phyloP scores from a whole-genome alignment of 2,888 invertebrate genomes.

The Epinotia brunnichana region DNA sequence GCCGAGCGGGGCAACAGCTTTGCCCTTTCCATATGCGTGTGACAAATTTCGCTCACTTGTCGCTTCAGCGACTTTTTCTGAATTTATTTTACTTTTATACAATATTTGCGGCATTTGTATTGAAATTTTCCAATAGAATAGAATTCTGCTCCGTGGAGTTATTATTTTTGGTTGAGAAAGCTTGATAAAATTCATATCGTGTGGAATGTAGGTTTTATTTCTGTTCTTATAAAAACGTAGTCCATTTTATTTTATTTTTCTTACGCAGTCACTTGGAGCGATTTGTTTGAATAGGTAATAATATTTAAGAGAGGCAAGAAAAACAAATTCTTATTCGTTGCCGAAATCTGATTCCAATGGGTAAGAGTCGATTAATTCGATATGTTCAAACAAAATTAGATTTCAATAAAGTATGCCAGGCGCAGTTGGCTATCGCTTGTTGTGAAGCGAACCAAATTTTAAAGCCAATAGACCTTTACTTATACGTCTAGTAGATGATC shows the following conservation, averaged over 20 bases:
- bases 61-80: neutral
- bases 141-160: neutral
- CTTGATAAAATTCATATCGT: neutral
- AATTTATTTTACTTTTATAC: slow-evolving; percentile 2
- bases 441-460: too few species aligned
- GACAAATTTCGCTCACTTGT: neutral
- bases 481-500: too few species aligned
- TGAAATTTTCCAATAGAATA: neutral
- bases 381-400: too few species aligned
- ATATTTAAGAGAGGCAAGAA: neutral
- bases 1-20: neutral
- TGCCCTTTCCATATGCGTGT: neutral
- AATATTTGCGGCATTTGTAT: neutral
- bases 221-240: neutral
- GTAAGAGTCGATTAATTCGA: too few species aligned
- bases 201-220: neutral
- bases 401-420: too few species aligned
- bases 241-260: neutral
- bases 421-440: too few species aligned
- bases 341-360: too few species aligned
- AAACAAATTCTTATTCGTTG: neutral
- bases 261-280: too few species aligned
- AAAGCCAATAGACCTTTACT: too few species aligned
- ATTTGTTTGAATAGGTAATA: neutral
- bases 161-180: neutral